Base-by-base conservation (phyloP, 1,140 invertebrate genomes). In the Wasmannia auropunctata region DNA sequence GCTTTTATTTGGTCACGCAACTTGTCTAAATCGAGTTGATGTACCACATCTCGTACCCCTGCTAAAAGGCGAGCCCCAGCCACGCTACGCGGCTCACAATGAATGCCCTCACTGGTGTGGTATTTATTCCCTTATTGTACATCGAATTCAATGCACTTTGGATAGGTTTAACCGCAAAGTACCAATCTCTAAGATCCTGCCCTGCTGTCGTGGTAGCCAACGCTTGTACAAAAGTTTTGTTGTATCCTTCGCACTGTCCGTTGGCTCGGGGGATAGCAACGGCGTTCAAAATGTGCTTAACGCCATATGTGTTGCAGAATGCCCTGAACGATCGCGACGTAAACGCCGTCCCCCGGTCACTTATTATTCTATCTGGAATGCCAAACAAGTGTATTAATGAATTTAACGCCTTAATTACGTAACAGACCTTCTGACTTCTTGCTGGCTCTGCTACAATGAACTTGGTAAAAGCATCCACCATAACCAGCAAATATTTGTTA, bases 401-500 rank as follows among this genome's bases (percentile, higher is more conserved):
- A 11, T 11, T 46, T 1, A 46, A 10, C 10, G 4, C 1, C 2
- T 56, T 56, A 1, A 25, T 22, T 3, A 58, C 22, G 3, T 58
- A 0, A 1, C 10, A 25, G 0, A 10, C 3, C 3, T 25, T 58
- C 4, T 58, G 54, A 25, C 10, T 11, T 3, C 14, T 58, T 25
- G 14, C 22, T 16, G 54, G 22, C 8, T 58, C 10, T 8, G 25
- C 10, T 11, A 58, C 14, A 0, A 4, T 6, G 2, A 56, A 58
- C 8, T 28, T 25, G 0, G 22, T 58, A 3, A 58, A 58, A 0
- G 10, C 10, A 10, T 56, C 54, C 1, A 86, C 37, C 0, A 88
- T 58, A n/a, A 85, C 75, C 0, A 90, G 14, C 10, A 89, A 1
- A 3, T 89, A 75, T 11, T 65, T 85, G 25, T 91, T 89, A 0